Base-by-base conservation (phyloP, 2,113 vertebrate genomes). In the Xenotilapia caudafasciata region DNA sequence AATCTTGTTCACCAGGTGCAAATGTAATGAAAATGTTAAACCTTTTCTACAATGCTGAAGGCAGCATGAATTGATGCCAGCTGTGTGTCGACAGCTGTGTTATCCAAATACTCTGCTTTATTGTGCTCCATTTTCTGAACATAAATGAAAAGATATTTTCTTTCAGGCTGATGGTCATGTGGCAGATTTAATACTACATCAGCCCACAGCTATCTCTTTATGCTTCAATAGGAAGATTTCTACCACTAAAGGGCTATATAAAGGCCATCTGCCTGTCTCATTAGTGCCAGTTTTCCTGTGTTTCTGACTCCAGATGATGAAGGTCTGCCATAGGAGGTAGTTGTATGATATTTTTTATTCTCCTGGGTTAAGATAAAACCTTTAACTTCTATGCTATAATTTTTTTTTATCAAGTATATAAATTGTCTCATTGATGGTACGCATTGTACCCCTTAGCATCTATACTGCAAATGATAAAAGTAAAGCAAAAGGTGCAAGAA, bases 251-350 rank as follows among this genome's bases (percentile, higher is more conserved):
- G 87, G 90, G 87, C 90, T 79, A 77, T 85, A 88, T 84, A 93
- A 93, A 90, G 91, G 86, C 92, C 93, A 94, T 89, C 93, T 93
- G 94, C 86, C 83, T 70, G 38, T 87, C 90, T 93, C 89, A 90
- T 93, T 93, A 90, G 83, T 70, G 73, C 80, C 81, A 65, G 85
- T 86, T 87, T 83, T 58, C 49, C 75, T 40, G 23, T 84, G 81
- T 86, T 90, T 90, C 70, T 65, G 77, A 40, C 88, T 83, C 55
- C 19, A 81, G 88, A 92, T 88, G 58, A 92, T 86, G 51, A 92
- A 91, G 85, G 77, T 89, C 83, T 89, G 33, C 45, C 85, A 31
- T 47, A 26, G 82, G 55, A 88, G 79, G 88, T 82, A 42, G 49
- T 47, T 62, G 9, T 17, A 51, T 5, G 8, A 79, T 86, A 79